These are phyloP conservation scores for Hiodon tergisus DNA, from an alignment of 2,113 vertebrate species.

Conservation along the genomic window DNA sequence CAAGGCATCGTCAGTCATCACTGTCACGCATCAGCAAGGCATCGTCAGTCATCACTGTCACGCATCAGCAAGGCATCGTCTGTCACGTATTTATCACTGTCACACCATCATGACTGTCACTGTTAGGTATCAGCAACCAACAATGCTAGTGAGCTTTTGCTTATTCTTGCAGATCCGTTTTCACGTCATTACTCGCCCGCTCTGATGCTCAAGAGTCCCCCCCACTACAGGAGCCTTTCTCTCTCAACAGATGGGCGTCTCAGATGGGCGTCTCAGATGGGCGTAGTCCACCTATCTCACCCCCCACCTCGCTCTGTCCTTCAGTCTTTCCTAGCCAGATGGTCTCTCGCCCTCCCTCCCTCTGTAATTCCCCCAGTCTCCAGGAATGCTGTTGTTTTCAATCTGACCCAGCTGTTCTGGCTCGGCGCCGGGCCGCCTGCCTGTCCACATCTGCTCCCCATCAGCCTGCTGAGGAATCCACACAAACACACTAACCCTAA, in stretches of 20 bases:
- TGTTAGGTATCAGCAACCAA: no score
- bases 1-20: no score
- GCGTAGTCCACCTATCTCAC: conserved; percentile 12
- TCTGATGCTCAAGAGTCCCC: neutral
- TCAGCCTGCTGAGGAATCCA: conserved; percentile 66
- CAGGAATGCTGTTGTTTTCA: conserved; percentile 74
- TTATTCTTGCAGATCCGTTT: neutral
- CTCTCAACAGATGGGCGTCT: conserved; percentile 8
- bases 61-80: no score
- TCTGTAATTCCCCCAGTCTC: conserved; percentile 68
- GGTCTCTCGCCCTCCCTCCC: conserved; percentile 34
- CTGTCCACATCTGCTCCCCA: conserved; percentile 84
- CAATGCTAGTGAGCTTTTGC: no score
- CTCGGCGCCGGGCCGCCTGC: conserved; percentile 71
- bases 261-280: neutral
- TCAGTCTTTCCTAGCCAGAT: conserved; percentile 3
- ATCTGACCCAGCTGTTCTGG: conserved; percentile 80
- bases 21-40: no score
- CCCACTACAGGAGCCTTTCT: conserved; percentile 7
- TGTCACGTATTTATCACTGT: no score
- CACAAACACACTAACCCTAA: conserved; percentile 59
- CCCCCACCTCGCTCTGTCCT: conserved; percentile 32
- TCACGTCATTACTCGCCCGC: neutral
- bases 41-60: no score
- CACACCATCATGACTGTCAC: no score